These are phyloP conservation scores for Silurus meridionalis DNA, from an alignment of 2,113 vertebrate species.

Conservation along the genomic window DNA sequence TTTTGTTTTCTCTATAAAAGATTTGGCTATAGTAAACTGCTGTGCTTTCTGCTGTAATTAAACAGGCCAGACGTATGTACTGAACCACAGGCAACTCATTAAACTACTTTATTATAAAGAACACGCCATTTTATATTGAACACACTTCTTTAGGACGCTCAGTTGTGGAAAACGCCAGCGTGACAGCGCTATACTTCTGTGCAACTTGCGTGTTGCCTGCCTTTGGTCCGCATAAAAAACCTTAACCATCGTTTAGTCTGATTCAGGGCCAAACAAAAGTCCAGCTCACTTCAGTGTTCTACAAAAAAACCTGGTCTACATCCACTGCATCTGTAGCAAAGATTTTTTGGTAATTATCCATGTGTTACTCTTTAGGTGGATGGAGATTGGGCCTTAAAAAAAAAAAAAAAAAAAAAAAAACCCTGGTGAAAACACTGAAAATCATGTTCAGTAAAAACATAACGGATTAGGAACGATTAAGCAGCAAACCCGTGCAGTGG, in stretches of 20 bases:
- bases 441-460: neutral
- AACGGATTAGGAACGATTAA: neutral
- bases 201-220: neutral
- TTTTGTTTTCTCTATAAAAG: neutral
- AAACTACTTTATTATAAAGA: slow-evolving; percentile 3
- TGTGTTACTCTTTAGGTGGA: neutral
- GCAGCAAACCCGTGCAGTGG: slow-evolving; percentile 21
- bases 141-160: neutral
- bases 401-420: neutral
- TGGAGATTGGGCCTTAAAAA: neutral
- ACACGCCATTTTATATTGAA: neutral
- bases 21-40: neutral
- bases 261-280: neutral
- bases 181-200: neutral
- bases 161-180: neutral
- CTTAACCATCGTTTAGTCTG: neutral
- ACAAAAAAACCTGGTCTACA: neutral
- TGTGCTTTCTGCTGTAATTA: slow-evolving; percentile 22
- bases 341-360: neutral
- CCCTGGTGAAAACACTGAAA: neutral
- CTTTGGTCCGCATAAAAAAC: slow-evolving; percentile 14
- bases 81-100: neutral
- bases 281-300: neutral
- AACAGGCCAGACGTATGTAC: neutral
- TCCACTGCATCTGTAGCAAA: neutral